Evolutionary conservation across 2,113 vertebrate species (phyloP), one percentile per base, ranked within the genome.

Genomic region (Anolis carolinensis): DNA sequence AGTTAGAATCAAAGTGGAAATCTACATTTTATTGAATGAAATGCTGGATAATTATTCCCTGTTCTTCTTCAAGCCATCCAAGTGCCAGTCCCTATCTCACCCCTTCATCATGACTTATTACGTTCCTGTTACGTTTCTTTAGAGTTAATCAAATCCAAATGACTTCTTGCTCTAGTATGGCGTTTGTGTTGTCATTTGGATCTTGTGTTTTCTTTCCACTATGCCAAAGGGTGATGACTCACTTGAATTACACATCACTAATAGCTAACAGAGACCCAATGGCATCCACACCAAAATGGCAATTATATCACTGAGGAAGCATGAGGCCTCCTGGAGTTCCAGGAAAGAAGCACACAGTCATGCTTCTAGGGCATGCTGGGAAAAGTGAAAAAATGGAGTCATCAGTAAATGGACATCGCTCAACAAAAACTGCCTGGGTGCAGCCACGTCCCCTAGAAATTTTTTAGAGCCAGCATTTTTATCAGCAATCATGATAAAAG

Each of bases 161-260:
- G 75, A 39, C 39, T 79, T 79, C 76, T 84, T 79, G 77, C 32
- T 25, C 75, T 87, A 74, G 50, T 65, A 25, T 52, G 65, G 74
- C 62, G 75, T 79, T 78, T 34, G 44, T 32, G 34, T 73, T 88
- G 76, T 88, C 81, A 88, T 55, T 84, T 65, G 20, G 62, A 84
- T 50, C 1, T 84, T 82, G 59, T 81, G 6, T 78, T 86, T 78
- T 85, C 50, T 86, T 76, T 73, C 81, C 21, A 39, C 5, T 85
- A 85, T 91, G 93, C 84, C 44, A 90, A 76, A 79, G 23, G 70
- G 70, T 68, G 63, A 36, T 78, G 91, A 93, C 91, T 95, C 90
- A 87, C 10, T 82, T 87, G 91, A 92, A 85, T 94, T 92, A 92
- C 67, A 79, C 23, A 71, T 75, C 0, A 0, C 16, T 30, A 77